phyloP scores from a whole-genome alignment of 1,140 invertebrate genomes.

The Danaus melanippus region DNA sequence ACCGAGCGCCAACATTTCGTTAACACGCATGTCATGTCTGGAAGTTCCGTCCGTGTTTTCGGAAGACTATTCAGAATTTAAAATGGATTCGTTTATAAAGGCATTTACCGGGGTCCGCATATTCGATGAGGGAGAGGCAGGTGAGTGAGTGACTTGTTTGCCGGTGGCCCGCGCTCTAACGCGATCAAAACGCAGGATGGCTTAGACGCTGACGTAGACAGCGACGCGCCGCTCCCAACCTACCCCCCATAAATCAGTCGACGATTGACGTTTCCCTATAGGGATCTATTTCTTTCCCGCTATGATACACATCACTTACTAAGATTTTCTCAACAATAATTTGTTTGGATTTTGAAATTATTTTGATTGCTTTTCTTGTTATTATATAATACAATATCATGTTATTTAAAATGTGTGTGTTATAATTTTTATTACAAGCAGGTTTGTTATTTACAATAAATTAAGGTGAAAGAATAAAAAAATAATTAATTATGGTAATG shows the following conservation, averaged over 20 bases:
- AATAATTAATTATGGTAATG: too few species aligned
- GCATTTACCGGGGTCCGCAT: slow-evolving; percentile 62
- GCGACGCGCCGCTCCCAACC: slow-evolving; percentile 33
- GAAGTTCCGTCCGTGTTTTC: slow-evolving; percentile 62
- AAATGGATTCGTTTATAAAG: slow-evolving; percentile 68
- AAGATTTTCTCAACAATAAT: slow-evolving; percentile 20
- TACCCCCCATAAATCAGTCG: slow-evolving; percentile 64
- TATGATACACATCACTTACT: slow-evolving; percentile 61
- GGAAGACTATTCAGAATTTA: slow-evolving; percentile 65
- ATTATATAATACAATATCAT: background rate
- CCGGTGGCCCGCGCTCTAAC: slow-evolving; percentile 43
- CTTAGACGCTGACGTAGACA: slow-evolving; percentile 56
- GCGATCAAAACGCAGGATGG: slow-evolving; percentile 62
- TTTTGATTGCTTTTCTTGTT: background rate
- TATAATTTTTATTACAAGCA: too few species aligned
- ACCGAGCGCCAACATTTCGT: slow-evolving; percentile 60
- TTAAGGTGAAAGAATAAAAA: too few species aligned
- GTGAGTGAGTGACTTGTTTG: slow-evolving; percentile 70
- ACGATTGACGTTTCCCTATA: slow-evolving; percentile 68
- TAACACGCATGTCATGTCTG: slow-evolving; percentile 66
- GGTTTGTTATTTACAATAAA: too few species aligned
- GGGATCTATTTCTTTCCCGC: slow-evolving; percentile 64
- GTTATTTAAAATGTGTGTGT: too few species aligned
- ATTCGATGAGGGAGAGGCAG: slow-evolving; percentile 61
- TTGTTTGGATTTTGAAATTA: slow-evolving; percentile 1